These are phyloP conservation scores for Synanthedon andrenaeformis DNA, from an alignment of 2,888 invertebrate genomes.

Conservation along the genomic window DNA sequence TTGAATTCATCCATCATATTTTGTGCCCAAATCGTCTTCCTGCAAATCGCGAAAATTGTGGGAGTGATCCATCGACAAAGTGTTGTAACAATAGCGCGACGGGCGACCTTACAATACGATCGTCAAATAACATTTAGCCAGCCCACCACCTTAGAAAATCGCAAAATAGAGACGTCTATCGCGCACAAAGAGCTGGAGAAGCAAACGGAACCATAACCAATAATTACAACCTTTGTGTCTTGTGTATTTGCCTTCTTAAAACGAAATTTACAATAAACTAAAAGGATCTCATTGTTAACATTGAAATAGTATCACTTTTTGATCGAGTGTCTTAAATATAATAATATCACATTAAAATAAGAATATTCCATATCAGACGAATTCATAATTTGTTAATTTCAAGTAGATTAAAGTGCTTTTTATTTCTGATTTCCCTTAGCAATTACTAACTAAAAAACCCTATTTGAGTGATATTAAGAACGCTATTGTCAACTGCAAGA, in stretches of 20 bases:
- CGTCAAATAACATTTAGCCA: slow-evolving; percentile 69
- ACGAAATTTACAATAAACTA: slow-evolving; percentile 34
- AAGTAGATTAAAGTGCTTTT: too few relatives aligned
- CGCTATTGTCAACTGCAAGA: too few relatives aligned
- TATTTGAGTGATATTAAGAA: too few relatives aligned
- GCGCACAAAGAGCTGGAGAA: slow-evolving; percentile 47
- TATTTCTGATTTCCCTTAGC: too few relatives aligned
- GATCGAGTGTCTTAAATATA: neutral
- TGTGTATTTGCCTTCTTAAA: slow-evolving; percentile 42
- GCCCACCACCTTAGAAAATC: slow-evolving; percentile 67
- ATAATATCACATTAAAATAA: neutral
- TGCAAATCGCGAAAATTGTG: slow-evolving; percentile 57
- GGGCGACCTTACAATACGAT: slow-evolving; percentile 61
- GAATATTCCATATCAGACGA: too few relatives aligned
- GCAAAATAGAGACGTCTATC: slow-evolving; percentile 64
- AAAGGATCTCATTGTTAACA: slow-evolving; percentile 27
- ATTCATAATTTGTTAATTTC: too few relatives aligned
- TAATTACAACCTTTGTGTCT: slow-evolving; percentile 64
- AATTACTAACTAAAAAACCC: too few relatives aligned
- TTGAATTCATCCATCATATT: slow-evolving; percentile 52
- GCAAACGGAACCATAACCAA: slow-evolving; percentile 53
- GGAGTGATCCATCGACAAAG: slow-evolving; percentile 61
- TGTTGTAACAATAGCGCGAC: slow-evolving; percentile 47
- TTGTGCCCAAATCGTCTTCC: slow-evolving; percentile 28
- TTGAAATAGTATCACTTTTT: slow-evolving; percentile 20